A percentile compares a stretch with the other conserved stretches of the same genome.
These are phyloP conservation scores for Nephrocerus scutellatus DNA, from an alignment of 2,888 invertebrate species.

Conservation along the genomic window DNA sequence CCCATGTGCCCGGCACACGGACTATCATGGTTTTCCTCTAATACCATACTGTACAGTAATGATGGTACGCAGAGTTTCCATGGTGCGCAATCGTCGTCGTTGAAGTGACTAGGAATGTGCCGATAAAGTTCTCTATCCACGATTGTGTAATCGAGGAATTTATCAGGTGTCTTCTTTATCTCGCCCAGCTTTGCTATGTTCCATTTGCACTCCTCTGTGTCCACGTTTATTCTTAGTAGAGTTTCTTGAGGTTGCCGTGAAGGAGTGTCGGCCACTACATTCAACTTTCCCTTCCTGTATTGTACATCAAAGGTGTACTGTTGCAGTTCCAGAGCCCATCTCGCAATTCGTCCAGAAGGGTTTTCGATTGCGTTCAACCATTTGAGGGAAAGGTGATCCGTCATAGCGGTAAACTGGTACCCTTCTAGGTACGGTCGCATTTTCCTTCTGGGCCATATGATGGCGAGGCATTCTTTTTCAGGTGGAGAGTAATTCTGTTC, in stretches of 20 bases:
- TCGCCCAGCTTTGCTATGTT: too few species aligned
- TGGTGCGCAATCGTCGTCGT: not conserved
- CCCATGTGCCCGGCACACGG: conserved; percentile 7
- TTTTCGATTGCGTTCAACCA: conserved; percentile 11
- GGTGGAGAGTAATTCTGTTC: conserved; percentile 7
- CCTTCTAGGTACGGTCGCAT: conserved; percentile 6
- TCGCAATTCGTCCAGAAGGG: conserved; percentile 11
- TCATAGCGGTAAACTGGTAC: conserved; percentile 8
- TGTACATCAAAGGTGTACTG: conserved; percentile 1
- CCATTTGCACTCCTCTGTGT: too few species aligned
- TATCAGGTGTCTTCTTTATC: too few species aligned
- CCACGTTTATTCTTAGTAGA: too few species aligned
- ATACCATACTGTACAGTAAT: not conserved
- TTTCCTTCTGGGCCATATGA: conserved; percentile 4
- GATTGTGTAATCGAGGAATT: too few species aligned
- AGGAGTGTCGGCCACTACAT: conserved; percentile 1
- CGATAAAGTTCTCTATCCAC: conserved; percentile 1
- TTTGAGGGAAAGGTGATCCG: conserved; percentile 7
- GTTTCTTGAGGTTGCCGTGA: not conserved
- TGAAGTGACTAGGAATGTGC: not conserved
- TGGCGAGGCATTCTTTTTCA: conserved; percentile 4
- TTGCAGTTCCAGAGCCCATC: conserved; percentile 11
- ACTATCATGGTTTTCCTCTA: conserved; percentile 1
- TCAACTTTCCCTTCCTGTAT: conserved; percentile 1
- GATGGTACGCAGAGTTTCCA: conserved; percentile 4